Evolutionary conservation across 2,888 invertebrate genomes (phyloP), one percentile per base, ranked within the genome.

Genomic region (Diloba caeruleocephala): DNA sequence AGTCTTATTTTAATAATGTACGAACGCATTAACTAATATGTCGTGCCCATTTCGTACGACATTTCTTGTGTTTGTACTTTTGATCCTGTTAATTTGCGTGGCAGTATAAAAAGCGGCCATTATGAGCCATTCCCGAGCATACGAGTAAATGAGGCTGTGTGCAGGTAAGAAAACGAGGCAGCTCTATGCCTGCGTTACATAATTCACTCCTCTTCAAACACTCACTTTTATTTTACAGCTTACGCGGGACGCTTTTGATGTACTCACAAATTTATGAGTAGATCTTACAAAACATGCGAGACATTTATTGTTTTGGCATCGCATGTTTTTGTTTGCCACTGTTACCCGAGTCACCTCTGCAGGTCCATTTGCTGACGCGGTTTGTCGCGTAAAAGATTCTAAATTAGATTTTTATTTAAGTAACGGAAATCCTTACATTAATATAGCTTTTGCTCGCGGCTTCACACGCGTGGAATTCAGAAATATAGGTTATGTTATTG

Each of bases 191-290:
- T 68, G 48, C 61, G 71, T 79, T 80, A 79, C 75, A 81, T 80
- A 78, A 82, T 81, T 78, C 71, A 78, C 75, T 71, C 55, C 71
- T 73, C 75, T 77, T 80, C 74, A 84, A 82, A 78, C 74, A 73
- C 76, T 82, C 73, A 73, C 74, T 82, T 81, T 82, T 83, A 82
- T 82, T 82, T 79, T 68, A 70, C 73, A 64, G 64, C 71, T 71
- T 74, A 74, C 71, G 78, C 58, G 73, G 68, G 67, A 64, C 71
- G 65, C 74, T 67, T 78, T 78, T 78, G 78, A 81, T 77, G 73
- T 78, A 58, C 74, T 68, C 66, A 58, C 68, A 62, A 77, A 76
- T 81, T 77, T 78, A 73, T 63, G 55, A 76, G 69, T 7, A 70
- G 70, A 80, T 81, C 71, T 78, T 76, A 74, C 62, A 65, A 70